Conservation (phyloP, 2,888 invertebrate genomes). For the Pseudoips prasinana region DNA sequence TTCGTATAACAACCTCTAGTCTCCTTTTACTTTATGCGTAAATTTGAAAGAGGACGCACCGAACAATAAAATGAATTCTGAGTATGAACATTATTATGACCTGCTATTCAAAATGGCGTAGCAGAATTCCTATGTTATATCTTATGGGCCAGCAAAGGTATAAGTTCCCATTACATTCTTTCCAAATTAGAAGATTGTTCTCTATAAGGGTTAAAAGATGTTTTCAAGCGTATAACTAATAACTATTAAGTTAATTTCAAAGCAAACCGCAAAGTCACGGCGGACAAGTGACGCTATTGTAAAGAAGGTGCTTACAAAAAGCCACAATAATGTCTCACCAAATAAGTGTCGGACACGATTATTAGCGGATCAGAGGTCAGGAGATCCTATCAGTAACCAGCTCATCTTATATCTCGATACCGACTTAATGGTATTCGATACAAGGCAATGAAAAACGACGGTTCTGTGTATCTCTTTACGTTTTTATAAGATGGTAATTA, state of each 20-base stretch:
- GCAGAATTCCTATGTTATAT: no score
- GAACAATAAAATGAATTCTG: no score
- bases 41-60: no score
- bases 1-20: no score
- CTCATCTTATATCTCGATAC: conserved; percentile 47
- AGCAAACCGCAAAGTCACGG: conserved; percentile 20
- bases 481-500: conserved; percentile 24
- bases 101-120: background rate
- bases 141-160: no score
- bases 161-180: no score
- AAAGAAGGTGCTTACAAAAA: conserved; percentile 47
- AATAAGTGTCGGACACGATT: conserved; percentile 61
- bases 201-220: background rate
- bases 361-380: conserved; percentile 71
- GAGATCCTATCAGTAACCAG: conserved; percentile 61
- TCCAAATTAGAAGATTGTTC: background rate
- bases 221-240: background rate
- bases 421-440: conserved; percentile 31
- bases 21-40: no score
- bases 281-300: conserved; percentile 37
- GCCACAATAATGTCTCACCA: conserved; percentile 54
- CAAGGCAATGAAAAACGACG: conserved; percentile 28
- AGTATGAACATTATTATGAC: no score
- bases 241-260: background rate
- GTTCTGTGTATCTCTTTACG: conserved; percentile 19